phyloP scores from a whole-genome alignment of 2,113 vertebrate genomes.

The Blennius ocellaris region DNA sequence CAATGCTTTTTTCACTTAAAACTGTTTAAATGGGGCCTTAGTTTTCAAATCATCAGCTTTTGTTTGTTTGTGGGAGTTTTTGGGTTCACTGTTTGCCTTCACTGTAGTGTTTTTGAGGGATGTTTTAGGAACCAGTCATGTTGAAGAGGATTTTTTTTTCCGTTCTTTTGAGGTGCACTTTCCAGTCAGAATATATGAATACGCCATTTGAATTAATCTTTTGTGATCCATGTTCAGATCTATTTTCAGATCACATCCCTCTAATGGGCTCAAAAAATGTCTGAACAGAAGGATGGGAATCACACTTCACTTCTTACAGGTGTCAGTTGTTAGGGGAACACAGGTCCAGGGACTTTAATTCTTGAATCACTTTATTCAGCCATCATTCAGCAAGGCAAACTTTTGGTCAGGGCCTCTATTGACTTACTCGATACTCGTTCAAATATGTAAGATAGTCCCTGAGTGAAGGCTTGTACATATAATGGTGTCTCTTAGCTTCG shows the following conservation, averaged over 20 bases:
- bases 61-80: too few relatives aligned
- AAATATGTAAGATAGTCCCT: background rate
- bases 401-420: background rate
- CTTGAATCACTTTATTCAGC: background rate
- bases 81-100: too few relatives aligned
- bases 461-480: background rate
- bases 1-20: too few relatives aligned
- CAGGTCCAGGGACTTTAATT: background rate
- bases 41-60: too few relatives aligned
- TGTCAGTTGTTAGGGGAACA: background rate
- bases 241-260: background rate
- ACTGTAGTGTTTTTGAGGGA: too few relatives aligned
- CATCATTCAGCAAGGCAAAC: slow-evolving; percentile 7
- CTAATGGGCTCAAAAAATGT: background rate
- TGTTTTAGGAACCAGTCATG: too few relatives aligned
- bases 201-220: background rate
- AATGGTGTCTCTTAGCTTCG: background rate
- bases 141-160: too few relatives aligned
- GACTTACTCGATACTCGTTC: background rate
- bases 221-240: background rate
- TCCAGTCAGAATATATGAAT: too few relatives aligned
- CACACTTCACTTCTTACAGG: background rate
- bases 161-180: too few relatives aligned
- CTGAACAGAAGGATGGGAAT: background rate
- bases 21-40: too few relatives aligned